These are phyloP conservation scores for Masticophis lateralis DNA, from an alignment of 2,797 vertebrate genomes.

Conservation along the genomic window DNA sequence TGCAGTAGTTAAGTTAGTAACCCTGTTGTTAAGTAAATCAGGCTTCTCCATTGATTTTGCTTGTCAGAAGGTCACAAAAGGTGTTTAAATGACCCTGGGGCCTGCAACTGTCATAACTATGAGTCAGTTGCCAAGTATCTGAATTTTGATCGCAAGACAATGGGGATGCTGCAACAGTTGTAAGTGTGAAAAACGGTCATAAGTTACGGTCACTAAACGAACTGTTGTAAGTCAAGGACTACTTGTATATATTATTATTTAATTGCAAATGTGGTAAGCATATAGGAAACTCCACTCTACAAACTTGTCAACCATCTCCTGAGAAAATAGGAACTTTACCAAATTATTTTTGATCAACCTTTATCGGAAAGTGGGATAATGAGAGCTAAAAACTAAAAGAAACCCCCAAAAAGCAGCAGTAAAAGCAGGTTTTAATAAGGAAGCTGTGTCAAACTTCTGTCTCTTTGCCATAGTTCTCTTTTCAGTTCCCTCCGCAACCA, in stretches of 20 bases:
- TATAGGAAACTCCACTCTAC: background rate
- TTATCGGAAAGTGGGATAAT: background rate
- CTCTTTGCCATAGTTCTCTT: background rate
- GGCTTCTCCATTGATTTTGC: background rate
- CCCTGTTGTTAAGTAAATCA: background rate
- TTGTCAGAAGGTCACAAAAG: background rate
- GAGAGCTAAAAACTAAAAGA: background rate
- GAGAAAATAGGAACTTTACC: background rate
- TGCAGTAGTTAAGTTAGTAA: too few species aligned
- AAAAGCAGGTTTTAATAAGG: background rate
- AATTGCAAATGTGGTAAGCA: background rate
- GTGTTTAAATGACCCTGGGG: background rate
- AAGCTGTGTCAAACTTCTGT: background rate
- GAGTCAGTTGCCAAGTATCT: background rate
- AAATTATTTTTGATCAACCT: background rate
- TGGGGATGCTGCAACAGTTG: background rate
- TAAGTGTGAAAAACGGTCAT: background rate
- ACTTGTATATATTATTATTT: background rate
- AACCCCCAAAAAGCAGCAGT: background rate
- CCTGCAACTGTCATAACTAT: background rate
- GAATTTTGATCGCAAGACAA: background rate
- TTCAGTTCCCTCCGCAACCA: background rate
- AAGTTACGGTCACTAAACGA: background rate
- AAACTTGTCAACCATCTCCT: background rate
- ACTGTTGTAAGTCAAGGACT: background rate